These are phyloP conservation scores for Clamator glandarius DNA, from an alignment of 2,797 vertebrate genomes.

Conservation along the genomic window DNA sequence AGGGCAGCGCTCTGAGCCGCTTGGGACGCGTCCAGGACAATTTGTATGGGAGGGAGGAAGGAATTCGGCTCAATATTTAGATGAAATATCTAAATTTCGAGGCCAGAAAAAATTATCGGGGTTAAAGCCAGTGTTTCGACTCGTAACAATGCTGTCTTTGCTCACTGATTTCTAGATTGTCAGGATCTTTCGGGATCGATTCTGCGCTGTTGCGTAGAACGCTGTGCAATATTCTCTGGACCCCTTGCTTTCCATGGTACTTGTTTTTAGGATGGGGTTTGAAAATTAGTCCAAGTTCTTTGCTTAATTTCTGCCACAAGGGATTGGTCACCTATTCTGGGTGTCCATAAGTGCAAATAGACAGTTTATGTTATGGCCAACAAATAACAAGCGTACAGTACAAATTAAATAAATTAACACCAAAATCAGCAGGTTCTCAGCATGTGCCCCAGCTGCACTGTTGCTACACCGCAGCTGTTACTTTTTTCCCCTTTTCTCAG, in stretches of 20 bases:
- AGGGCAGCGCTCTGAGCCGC: not conserved
- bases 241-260: not conserved
- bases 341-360: not conserved
- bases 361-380: not conserved
- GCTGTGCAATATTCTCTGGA: not conserved
- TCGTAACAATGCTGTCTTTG: not conserved
- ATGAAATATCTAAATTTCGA: not conserved
- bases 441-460: not conserved
- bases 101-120: not conserved
- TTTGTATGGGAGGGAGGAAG: no score
- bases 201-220: not conserved
- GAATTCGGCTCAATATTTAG: not conserved
- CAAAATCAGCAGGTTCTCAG: conserved; percentile 9
- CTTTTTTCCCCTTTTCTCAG: not conserved
- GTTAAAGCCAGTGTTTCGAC: not conserved
- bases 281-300: not conserved
- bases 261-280: not conserved
- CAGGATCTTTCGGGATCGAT: not conserved
- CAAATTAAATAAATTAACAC: conserved; percentile 37
- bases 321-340: not conserved
- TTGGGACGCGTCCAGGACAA: not conserved
- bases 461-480: accelerated
- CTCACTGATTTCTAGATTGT: not conserved
- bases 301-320: not conserved
- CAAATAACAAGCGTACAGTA: not conserved